Evolutionary conservation across 2,113 vertebrate species (phyloP).

Genomic region (Pelvicachromis taeniatus): DNA sequence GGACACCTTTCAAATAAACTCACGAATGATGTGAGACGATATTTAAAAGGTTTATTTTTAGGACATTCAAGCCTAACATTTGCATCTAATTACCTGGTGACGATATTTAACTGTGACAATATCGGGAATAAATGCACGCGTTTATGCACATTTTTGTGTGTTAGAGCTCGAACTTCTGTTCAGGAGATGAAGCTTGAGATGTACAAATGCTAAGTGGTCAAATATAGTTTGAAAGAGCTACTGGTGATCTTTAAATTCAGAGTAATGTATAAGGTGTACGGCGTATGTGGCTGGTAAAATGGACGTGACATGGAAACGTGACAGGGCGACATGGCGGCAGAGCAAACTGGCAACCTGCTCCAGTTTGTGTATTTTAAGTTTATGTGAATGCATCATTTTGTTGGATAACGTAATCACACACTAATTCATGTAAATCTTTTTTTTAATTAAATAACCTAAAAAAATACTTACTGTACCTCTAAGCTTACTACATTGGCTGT

Average conservation of each 20-base stretch:
- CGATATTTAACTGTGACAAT: background rate
- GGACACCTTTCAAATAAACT: background rate
- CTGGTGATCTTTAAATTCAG: background rate
- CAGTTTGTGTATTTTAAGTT: background rate
- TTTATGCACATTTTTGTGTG: background rate
- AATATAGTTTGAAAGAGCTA: background rate
- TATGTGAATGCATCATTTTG: background rate
- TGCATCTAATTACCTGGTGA: background rate
- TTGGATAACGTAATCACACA: background rate
- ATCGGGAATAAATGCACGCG: background rate
- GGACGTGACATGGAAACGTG: background rate
- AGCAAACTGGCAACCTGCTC: background rate
- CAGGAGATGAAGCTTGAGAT: background rate
- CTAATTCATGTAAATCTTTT: background rate
- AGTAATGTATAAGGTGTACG: background rate
- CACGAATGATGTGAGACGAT: background rate
- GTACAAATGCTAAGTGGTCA: background rate
- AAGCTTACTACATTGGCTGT: background rate
- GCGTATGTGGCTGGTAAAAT: background rate
- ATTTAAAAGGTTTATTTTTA: background rate
- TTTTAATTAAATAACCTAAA: background rate
- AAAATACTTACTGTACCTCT: background rate
- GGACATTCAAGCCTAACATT: background rate
- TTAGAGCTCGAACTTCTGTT: background rate
- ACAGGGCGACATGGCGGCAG: background rate